Evolutionary conservation across 2,797 vertebrate genomes (phyloP).

Genomic region (Rachycentron canadum): DNA sequence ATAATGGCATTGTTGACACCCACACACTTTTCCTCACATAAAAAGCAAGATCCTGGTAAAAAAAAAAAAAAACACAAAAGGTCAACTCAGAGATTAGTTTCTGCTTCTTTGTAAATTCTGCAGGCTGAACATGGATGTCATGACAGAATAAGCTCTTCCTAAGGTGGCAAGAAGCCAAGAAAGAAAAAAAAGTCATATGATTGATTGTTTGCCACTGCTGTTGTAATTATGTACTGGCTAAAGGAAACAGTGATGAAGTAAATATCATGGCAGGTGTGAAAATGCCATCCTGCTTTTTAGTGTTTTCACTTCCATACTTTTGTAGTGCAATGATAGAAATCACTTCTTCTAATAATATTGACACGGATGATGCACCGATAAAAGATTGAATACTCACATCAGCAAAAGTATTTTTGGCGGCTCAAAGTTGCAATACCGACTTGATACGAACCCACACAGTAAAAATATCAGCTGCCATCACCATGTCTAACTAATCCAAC

Average conservation of each 20-base stretch:
- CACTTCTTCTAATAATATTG: slow-evolving; percentile 2
- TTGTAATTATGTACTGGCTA: slow-evolving; percentile 28
- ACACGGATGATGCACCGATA: not conserved
- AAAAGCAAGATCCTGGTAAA: slow-evolving; percentile 5
- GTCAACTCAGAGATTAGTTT: slow-evolving; percentile 23
- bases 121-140: slow-evolving; percentile 32
- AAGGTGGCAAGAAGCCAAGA: slow-evolving; percentile 3
- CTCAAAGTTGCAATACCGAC: not conserved
- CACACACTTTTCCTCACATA: not conserved
- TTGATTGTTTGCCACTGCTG: slow-evolving; percentile 36
- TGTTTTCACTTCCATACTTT: slow-evolving; percentile 17
- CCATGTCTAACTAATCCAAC: not conserved
- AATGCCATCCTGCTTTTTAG: slow-evolving; percentile 15
- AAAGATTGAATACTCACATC: not conserved
- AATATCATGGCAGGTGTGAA: slow-evolving; percentile 30
- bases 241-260: slow-evolving; percentile 19
- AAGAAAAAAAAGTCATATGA: slow-evolving; percentile 20
- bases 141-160: slow-evolving; percentile 9
- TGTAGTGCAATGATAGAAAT: slow-evolving; percentile 1
- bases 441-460: not conserved
- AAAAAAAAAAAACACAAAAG: slow-evolving; percentile 30
- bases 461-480: slow-evolving; percentile 24
- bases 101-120: slow-evolving; percentile 27
- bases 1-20: slow-evolving; percentile 23
- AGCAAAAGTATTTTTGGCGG: not conserved